These are phyloP conservation scores for Ennomos erosarius DNA, from an alignment of 2,888 invertebrate species.

Conservation along the genomic window DNA sequence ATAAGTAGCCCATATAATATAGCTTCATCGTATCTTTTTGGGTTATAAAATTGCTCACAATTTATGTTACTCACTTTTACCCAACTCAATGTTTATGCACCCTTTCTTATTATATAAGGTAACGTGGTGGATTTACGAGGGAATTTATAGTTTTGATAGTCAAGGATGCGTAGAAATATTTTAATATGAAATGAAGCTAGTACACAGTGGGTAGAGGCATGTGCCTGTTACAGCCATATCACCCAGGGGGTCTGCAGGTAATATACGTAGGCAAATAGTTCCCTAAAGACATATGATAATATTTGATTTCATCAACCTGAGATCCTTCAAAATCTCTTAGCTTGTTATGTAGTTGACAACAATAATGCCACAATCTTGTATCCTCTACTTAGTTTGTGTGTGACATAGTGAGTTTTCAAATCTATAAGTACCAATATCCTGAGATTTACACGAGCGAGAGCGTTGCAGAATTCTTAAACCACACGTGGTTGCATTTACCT, in stretches of 20 bases:
- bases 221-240: slow-evolving; percentile 37
- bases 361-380: too few relatives aligned
- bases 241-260: slow-evolving; percentile 38
- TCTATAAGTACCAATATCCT: too few relatives aligned
- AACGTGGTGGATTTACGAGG: slow-evolving; percentile 18
- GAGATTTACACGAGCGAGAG: too few relatives aligned
- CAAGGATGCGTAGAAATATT: slow-evolving; percentile 51
- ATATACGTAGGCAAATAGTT: slow-evolving; percentile 38
- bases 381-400: too few relatives aligned
- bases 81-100: slow-evolving; percentile 24
- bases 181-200: slow-evolving; percentile 59
- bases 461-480: too few relatives aligned
- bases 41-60: not conserved
- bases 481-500: too few relatives aligned
- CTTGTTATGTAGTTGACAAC: slow-evolving; percentile 26
- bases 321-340: slow-evolving; percentile 57
- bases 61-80: slow-evolving; percentile 2
- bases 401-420: too few relatives aligned
- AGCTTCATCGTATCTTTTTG: too few relatives aligned
- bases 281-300: slow-evolving; percentile 57
- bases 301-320: slow-evolving; percentile 66
- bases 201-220: slow-evolving; percentile 31
- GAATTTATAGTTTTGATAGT: slow-evolving; percentile 42
- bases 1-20: too few relatives aligned
- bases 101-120: slow-evolving; percentile 26